A percentile compares a stretch with the other conserved stretches of the same genome.
Conservation (phyloP, 2,113 vertebrate species). For the Centrocercus urophasianus region DNA sequence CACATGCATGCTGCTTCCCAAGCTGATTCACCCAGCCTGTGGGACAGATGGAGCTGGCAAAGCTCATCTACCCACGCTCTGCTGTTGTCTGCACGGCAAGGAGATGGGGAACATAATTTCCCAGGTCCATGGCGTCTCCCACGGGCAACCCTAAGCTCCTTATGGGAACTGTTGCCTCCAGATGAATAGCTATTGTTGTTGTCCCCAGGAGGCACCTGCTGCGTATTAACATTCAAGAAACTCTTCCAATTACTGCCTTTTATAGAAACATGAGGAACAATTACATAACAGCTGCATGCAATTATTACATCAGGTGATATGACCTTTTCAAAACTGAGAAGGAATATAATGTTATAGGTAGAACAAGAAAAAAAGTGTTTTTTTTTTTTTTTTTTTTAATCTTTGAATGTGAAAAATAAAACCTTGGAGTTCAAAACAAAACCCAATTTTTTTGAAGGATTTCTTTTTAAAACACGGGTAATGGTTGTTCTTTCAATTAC, state of each 20-base stretch:
- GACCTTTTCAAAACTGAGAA: conserved; percentile 6
- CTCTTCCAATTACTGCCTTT: background rate
- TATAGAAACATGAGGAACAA: background rate
- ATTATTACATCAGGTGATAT: conserved; percentile 1
- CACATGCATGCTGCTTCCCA: accelerated
- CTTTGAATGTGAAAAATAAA: background rate
- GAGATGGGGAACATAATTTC: background rate
- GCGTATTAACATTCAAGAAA: background rate
- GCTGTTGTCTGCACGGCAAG: accelerated
- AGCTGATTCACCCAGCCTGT: background rate
- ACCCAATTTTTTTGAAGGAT: background rate
- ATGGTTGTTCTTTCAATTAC: background rate
- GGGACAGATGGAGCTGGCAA: background rate
- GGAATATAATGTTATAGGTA: background rate
- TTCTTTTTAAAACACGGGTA: background rate
- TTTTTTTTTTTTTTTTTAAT: background rate
- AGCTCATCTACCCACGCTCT: background rate
- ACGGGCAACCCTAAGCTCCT: background rate
- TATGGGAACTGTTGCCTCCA: background rate
- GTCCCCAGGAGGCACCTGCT: background rate
- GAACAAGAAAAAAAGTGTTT: background rate
- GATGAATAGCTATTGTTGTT: background rate
- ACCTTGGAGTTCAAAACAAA: background rate
- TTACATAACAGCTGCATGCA: conserved; percentile 16
- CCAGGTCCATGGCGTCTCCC: background rate